Percentiles rank a stretch among this genome's conserved stretches.
phyloP scores from a whole-genome alignment of 2,888 invertebrate species.

The Alviniconcha strummeri region DNA sequence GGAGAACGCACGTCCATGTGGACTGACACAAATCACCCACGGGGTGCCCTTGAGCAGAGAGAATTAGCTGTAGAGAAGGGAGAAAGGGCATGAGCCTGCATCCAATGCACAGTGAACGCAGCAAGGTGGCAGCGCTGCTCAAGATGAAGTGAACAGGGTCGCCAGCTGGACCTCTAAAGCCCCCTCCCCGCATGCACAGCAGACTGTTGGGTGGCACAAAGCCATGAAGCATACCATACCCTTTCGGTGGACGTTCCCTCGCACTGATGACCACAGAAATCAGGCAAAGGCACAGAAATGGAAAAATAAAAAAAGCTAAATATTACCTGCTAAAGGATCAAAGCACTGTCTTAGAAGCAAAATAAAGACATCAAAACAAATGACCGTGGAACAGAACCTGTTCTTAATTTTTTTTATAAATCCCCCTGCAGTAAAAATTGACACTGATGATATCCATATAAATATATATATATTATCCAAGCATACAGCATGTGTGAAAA shows the following conservation, averaged over 20 bases:
- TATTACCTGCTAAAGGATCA: constrained; percentile 17
- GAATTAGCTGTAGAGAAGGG: background rate
- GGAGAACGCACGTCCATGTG: background rate
- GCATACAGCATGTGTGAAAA: too few relatives aligned
- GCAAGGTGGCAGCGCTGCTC: background rate
- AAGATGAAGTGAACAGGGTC: background rate
- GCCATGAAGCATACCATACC: too few relatives aligned
- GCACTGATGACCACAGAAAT: background rate
- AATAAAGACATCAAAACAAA: background rate
- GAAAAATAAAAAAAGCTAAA: background rate
- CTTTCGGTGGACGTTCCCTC: too few relatives aligned
- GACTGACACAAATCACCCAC: background rate
- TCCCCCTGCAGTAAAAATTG: background rate
- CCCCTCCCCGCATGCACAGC: too few relatives aligned
- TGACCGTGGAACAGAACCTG: background rate
- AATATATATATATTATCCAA: too few relatives aligned
- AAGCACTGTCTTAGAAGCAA: constrained; percentile 28
- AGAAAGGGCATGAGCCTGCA: background rate
- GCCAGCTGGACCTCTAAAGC: too few relatives aligned
- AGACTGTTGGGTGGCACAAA: too few relatives aligned
- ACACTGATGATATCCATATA: background rate
- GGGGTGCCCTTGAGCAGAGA: background rate
- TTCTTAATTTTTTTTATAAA: too few relatives aligned
- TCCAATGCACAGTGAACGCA: background rate
- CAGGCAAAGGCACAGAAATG: background rate